These are phyloP conservation scores for Brenthis ino DNA, from an alignment of 2,888 invertebrate genomes.

Conservation along the genomic window DNA sequence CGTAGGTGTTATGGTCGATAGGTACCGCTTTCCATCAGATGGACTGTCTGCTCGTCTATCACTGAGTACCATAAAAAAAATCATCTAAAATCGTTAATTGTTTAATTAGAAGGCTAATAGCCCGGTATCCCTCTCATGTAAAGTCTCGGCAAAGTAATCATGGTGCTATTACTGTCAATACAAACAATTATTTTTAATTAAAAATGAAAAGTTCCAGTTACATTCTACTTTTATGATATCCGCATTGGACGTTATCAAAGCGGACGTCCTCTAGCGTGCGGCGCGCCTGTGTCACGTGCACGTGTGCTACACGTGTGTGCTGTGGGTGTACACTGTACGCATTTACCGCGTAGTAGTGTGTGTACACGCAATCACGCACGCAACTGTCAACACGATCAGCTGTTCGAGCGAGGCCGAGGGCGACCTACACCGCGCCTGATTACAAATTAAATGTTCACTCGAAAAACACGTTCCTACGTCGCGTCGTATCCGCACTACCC, in stretches of 20 bases:
- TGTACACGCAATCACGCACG: background rate
- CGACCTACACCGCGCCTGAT: slow-evolving; percentile 4
- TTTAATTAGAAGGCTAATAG: background rate
- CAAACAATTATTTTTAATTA: slow-evolving; percentile 7
- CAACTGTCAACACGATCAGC: slow-evolving; percentile 19
- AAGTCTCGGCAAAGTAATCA: background rate
- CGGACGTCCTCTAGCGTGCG: slow-evolving; percentile 4
- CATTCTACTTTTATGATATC: background rate
- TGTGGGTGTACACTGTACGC: background rate
- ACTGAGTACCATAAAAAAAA: no score
- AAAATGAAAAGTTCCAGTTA: slow-evolving; percentile 1
- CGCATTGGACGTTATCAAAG: slow-evolving; percentile 2
- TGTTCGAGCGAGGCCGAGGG: slow-evolving; percentile 8
- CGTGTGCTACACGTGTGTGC: background rate
- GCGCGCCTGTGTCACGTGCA: background rate
- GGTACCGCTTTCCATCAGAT: no score
- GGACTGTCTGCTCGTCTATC: no score
- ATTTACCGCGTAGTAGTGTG: background rate
- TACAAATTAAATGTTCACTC: slow-evolving; percentile 18
- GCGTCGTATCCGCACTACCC: background rate
- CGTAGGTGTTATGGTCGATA: no score
- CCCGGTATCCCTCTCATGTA: background rate
- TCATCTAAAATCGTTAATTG: no score
- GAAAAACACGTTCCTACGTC: background rate
- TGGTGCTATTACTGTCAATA: background rate